These are phyloP conservation scores for Tragulus kanchil DNA, from an alignment of 2,113 vertebrate species.

Conservation along the genomic window DNA sequence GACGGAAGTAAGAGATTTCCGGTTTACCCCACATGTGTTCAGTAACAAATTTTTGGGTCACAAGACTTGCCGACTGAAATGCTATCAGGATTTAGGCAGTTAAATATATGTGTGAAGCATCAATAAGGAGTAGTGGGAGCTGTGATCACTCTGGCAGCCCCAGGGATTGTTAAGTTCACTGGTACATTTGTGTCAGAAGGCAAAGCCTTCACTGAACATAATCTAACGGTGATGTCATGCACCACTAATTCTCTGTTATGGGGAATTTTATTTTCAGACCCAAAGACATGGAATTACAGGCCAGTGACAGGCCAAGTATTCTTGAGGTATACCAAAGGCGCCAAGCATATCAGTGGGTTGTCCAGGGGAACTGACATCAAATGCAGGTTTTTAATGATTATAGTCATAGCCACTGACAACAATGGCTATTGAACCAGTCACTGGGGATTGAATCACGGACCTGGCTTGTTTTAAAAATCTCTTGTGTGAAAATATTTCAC, in stretches of 20 bases:
- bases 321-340: background rate
- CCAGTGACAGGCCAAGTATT: background rate
- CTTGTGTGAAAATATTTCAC: background rate
- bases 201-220: background rate
- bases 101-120: background rate
- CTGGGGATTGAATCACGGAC: background rate
- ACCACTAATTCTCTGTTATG: background rate
- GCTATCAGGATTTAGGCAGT: background rate
- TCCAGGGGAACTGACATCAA: background rate
- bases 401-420: background rate
- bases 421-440: background rate
- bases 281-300: background rate
- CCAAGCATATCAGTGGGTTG: background rate
- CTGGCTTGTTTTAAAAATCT: slow-evolving; percentile 25
- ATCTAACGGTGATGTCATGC: background rate
- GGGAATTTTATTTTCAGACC: background rate
- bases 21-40: background rate
- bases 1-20: slow-evolving; percentile 6
- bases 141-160: background rate
- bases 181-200: background rate
- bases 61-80: background rate
- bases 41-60: background rate
- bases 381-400: background rate
- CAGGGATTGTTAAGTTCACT: background rate
- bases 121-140: background rate